Evolutionary conservation across 2,797 vertebrate genomes (phyloP).

Genomic region (Helarctos malayanus): DNA sequence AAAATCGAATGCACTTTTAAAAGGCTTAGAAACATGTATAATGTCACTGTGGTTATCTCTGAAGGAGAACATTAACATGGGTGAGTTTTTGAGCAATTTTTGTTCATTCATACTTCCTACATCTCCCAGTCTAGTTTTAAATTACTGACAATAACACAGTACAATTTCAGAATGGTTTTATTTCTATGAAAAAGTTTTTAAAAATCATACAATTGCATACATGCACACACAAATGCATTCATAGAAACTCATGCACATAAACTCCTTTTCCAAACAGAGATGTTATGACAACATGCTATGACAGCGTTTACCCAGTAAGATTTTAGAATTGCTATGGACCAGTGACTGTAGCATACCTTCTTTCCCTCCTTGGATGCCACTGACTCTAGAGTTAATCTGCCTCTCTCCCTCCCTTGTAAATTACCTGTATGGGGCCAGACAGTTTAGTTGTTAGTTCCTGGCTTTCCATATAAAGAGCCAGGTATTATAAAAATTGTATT

Average conservation of each 20-base stretch:
- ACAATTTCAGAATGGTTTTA: not conserved
- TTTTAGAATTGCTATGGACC: not conserved
- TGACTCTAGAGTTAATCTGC: not conserved
- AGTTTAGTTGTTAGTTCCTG: not conserved
- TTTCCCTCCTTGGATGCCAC: not conserved
- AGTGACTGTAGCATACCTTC: not conserved
- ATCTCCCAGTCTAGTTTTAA: not conserved
- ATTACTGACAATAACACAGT: not conserved
- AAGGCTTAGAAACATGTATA: not conserved
- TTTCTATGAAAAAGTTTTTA: not conserved
- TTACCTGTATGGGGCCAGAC: not conserved
- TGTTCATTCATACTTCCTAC: not conserved
- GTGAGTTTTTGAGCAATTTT: not conserved
- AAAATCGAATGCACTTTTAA: not conserved
- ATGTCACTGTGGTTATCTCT: not conserved
- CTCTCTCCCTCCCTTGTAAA: not conserved
- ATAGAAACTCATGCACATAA: not conserved
- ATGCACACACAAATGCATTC: not conserved
- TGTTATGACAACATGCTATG: not conserved
- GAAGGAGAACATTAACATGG: not conserved
- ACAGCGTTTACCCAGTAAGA: not conserved
- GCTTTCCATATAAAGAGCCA: not conserved
- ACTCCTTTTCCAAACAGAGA: not conserved
- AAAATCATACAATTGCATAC: not conserved
- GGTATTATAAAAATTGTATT: not conserved